Conservation (phyloP, 2,888 invertebrate genomes). For the Caenorhabditis japonica region DNA sequence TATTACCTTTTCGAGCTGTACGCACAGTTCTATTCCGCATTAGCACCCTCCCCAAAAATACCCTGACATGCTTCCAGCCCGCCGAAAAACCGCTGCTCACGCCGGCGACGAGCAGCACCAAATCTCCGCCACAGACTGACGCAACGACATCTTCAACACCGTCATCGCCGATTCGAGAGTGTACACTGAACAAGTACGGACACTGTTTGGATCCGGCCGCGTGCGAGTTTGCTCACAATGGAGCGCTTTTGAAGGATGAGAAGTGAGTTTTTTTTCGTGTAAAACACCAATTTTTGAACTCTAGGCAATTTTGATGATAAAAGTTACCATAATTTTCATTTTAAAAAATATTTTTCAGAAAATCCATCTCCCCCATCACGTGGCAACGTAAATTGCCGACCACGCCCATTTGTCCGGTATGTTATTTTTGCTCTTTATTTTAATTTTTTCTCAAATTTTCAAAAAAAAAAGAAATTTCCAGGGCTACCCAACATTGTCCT, state of each 20-base stretch:
- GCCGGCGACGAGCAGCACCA: too few relatives aligned
- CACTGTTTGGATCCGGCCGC: slow-evolving; percentile 15
- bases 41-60: too few relatives aligned
- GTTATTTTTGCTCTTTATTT: not conserved
- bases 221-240: slow-evolving; percentile 9
- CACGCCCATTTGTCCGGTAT: slow-evolving; percentile 10
- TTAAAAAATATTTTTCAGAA: slow-evolving; percentile 2
- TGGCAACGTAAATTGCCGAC: slow-evolving; percentile 16
- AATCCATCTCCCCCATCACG: not conserved
- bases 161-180: not conserved
- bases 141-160: slow-evolving; percentile 3
- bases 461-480: not conserved
- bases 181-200: slow-evolving; percentile 21
- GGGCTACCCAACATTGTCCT: slow-evolving; percentile 11
- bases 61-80: too few relatives aligned
- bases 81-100: too few relatives aligned
- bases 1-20: too few relatives aligned
- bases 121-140: not conserved
- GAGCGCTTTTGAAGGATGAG: not conserved
- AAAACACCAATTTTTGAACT: too few relatives aligned
- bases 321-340: too few relatives aligned
- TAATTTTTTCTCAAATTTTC: too few relatives aligned
- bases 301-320: too few relatives aligned
- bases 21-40: too few relatives aligned
- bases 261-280: not conserved